Conservation (phyloP, 1,140 invertebrate species). For the Calliopsis andreniformis region DNA sequence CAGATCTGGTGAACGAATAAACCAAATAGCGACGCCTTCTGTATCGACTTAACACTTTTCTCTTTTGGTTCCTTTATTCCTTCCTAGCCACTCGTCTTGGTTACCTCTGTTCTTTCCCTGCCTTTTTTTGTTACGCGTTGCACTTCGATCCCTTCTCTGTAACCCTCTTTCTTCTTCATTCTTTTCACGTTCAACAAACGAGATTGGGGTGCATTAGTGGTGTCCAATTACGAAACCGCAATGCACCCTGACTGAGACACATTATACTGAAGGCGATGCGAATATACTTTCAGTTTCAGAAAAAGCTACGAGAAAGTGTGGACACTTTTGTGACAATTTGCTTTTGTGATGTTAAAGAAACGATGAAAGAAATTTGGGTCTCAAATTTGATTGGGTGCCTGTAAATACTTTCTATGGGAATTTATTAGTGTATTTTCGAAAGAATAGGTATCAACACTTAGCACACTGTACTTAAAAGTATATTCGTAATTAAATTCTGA, state of each 20-base stretch:
- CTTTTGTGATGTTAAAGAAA: too few relatives aligned
- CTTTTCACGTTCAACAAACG: slow-evolving; percentile 63
- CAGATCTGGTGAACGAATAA: slow-evolving; percentile 50
- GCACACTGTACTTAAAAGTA: too few relatives aligned
- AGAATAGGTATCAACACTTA: too few relatives aligned
- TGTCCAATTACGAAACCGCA: slow-evolving; percentile 59
- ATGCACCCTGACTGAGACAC: slow-evolving; percentile 39
- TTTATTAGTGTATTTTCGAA: too few relatives aligned
- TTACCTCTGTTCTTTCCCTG: not conserved
- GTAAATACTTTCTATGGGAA: not conserved
- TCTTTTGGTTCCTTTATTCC: slow-evolving; percentile 2
- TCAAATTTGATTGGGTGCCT: too few relatives aligned
- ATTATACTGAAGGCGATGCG: slow-evolving; percentile 25
- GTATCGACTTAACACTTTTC: slow-evolving; percentile 29
- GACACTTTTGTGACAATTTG: not conserved
- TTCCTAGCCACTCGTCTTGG: not conserved
- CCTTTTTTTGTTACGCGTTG: not conserved
- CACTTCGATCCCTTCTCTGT: slow-evolving; percentile 6
- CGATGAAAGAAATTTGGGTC: too few relatives aligned
- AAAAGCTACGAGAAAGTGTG: not conserved
- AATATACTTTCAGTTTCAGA: not conserved
- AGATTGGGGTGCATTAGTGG: slow-evolving; percentile 63
- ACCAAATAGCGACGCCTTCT: slow-evolving; percentile 57
- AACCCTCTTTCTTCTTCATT: slow-evolving; percentile 45
- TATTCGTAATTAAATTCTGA: too few relatives aligned